Evolutionary conservation across 2,113 vertebrate species (phyloP).

Genomic region (Oncorhynchus clarkii): DNA sequence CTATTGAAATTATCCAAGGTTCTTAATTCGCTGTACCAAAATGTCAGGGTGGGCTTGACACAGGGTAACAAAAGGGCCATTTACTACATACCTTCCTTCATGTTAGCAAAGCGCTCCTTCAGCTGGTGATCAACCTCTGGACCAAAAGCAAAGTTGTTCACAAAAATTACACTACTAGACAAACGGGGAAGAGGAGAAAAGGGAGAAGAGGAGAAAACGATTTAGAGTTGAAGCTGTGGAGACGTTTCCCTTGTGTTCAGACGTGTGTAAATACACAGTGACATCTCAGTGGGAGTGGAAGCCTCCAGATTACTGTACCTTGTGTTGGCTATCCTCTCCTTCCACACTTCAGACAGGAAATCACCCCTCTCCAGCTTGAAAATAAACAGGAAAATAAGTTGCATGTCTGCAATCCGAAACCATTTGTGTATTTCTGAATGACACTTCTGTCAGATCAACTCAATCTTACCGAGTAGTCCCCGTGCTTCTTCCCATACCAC

Average conservation of each 20-base stretch:
- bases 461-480: constrained; percentile 92
- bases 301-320: constrained; percentile 73
- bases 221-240: background rate
- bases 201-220: background rate
- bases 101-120: constrained; percentile 98
- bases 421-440: background rate
- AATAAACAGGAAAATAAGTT: background rate
- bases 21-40: background rate
- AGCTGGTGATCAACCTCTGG: constrained; percentile 99
- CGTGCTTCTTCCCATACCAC: constrained; percentile 99
- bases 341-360: constrained; percentile 98
- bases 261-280: background rate
- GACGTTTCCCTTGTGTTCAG: too few relatives aligned
- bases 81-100: constrained; percentile 92
- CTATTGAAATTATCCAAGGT: background rate
- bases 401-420: background rate
- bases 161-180: constrained; percentile 94
- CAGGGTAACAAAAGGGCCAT: too few relatives aligned
- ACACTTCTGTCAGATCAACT: background rate
- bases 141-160: constrained; percentile 99
- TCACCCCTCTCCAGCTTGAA: constrained; percentile 95
- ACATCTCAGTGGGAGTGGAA: background rate
- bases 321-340: constrained; percentile 95
- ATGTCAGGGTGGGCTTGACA: background rate
- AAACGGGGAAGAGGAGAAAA: background rate